Evolutionary conservation across 2,888 invertebrate species (phyloP), one percentile per base, ranked within the genome.

Genomic region (Vandiemenella viatica): DNA sequence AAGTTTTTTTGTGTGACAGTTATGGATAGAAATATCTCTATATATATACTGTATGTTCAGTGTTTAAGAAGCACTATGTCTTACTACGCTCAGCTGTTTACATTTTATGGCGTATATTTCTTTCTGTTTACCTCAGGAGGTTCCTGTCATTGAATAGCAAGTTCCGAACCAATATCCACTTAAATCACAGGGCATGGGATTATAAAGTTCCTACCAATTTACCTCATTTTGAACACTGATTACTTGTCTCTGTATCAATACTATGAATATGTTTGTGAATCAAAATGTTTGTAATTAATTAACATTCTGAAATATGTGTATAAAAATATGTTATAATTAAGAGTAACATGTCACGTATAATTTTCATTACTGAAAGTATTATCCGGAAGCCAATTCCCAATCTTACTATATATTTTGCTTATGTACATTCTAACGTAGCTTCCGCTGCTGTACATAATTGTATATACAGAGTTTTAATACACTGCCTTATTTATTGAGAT

Each of bases 401-500:
- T n/a, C n/a, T n/a, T n/a, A n/a, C n/a, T n/a, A n/a, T 32, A 13
- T 37, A 41, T 43, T 45, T 45, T 51, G 37, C 44, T 38, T 45
- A 40, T 51, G 51, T 49, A 49, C 43, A 46, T 46, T 42, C 46
- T 41, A 46, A 40, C 46, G 43, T 46, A 46, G 46, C 44, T 43
- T 46, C 40, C 37, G 47, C 50, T 48, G 46, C 48, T 54, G 53
- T 54, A 54, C 47, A 54, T 54, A 54, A 45, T 50, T 54, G 53
- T 54, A 54, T 48, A 54, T 52, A 52, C 43, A 49, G 49, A 51
- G 50, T 54, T 54, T 51, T 51, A 54, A 54, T 54, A 54, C 53
- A 51, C 52, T 50, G 53, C 53, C 53, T 54, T 54, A 54, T 54
- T 54, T 54, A 54, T 54, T 54, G 53, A 51, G 49, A 54, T 54